Percentiles rank a stretch among this genome's conserved stretches.
phyloP scores from a whole-genome alignment of 2,797 vertebrate species.

The Leptatherina wallacei region DNA sequence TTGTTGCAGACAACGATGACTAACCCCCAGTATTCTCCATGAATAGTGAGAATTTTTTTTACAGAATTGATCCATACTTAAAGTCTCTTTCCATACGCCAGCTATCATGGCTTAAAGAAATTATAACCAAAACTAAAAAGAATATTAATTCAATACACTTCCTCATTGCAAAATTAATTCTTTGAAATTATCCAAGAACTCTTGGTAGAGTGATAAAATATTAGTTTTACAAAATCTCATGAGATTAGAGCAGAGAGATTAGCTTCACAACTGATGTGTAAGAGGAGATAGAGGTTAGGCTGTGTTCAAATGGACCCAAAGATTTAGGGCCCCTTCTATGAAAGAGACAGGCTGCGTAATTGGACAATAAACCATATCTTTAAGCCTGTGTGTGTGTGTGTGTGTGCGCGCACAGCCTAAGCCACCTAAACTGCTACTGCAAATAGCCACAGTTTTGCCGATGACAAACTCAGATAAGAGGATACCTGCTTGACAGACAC shows the following conservation, averaged over 20 bases:
- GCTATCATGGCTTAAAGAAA: neutral
- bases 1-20: too few relatives aligned
- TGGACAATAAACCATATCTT: conserved; percentile 66
- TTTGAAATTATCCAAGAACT: conserved; percentile 7
- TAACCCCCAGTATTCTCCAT: too few relatives aligned
- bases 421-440: conserved; percentile 37
- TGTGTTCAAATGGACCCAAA: conserved; percentile 40
- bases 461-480: conserved; percentile 60
- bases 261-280: conserved; percentile 6
- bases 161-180: neutral
- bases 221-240: neutral
- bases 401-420: conserved; percentile 17
- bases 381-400: conserved; percentile 2
- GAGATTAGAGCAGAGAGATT: conserved; percentile 8
- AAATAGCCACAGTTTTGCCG: conserved; percentile 46
- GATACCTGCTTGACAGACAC: conserved; percentile 26
- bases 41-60: too few relatives aligned
- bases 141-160: neutral
- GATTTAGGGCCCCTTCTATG: conserved; percentile 65
- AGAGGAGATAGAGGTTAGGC: conserved; percentile 19
- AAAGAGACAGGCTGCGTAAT: conserved; percentile 68
- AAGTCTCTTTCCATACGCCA: neutral
- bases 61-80: too few relatives aligned
- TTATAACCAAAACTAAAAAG: neutral
- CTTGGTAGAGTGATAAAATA: conserved; percentile 5